Base-by-base conservation (phyloP, 2,113 vertebrate genomes). In the Microcebus ravelobensis region DNA sequence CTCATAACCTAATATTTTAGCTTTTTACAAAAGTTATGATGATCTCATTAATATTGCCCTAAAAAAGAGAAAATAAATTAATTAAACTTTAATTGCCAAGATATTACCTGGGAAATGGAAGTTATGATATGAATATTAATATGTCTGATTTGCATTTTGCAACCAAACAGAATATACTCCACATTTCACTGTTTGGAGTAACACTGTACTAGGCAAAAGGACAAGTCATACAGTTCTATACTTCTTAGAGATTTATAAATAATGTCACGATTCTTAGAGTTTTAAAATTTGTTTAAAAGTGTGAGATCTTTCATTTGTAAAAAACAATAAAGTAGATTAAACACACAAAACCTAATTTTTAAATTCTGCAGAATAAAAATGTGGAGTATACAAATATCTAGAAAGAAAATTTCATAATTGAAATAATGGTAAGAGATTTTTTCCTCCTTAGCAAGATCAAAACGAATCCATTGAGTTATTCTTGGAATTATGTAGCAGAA, bases 71-170 rank as follows among this genome's bases (percentile, higher is more conserved):
- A 88, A 94, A 83, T 88, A 87, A 79, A 85, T 95, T 80, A 96
- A 42, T 85, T 91, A 45, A 73, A 93, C 3, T 77, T 96, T 83
- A 97, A 97, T 96, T 96, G 67, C 42, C 39, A 90, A 97, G 52
- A 36, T 97, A 23, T 36, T 97, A 76, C 87, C 68, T 94, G 84
- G 71, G 23, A 96, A 89, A 88, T 88, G 86, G 52, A 76, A 96
- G 13, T n/a, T 88, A 90, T 86, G 34, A 80, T 90, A 68, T 61
- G 84, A 98, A 83, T 96, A 52, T 88, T 96, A 96, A 93, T 94
- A 25, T 10, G 93, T 18, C 57, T 96, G 29, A 92, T 27, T 91
- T 73, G 73, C 23, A 86, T 95, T 92, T 92, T 92, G 15, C 39
- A 94, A 94, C 31, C 57, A 83, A 91, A 94, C 13, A 91, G 50